Percentiles rank a stretch among this genome's conserved stretches.
These are phyloP conservation scores for Platichthys flesus DNA, from an alignment of 2,113 vertebrate genomes.

Conservation along the genomic window DNA sequence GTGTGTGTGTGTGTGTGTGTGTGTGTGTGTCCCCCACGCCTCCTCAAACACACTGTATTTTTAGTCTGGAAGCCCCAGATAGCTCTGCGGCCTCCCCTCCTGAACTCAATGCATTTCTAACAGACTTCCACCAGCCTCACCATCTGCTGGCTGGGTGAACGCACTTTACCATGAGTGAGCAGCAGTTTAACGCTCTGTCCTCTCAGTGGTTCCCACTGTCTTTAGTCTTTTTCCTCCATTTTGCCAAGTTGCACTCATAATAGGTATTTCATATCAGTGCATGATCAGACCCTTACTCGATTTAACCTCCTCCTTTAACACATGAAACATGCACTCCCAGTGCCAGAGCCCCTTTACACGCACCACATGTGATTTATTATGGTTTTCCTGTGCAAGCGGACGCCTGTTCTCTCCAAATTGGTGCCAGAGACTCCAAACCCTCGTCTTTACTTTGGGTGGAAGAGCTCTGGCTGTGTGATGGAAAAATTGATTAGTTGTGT, in stretches of 20 bases:
- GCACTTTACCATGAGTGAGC: slow-evolving; percentile 11
- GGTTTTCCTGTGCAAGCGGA: slow-evolving; percentile 26
- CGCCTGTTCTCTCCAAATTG: slow-evolving; percentile 15
- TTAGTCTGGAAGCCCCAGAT: slow-evolving; percentile 66
- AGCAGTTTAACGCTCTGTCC: slow-evolving; percentile 13
- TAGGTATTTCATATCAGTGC: slow-evolving; percentile 7
- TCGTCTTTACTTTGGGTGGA: slow-evolving; percentile 30
- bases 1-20: too few species aligned
- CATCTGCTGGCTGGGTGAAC: slow-evolving; percentile 32
- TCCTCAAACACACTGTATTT: slow-evolving; percentile 48
- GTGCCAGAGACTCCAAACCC: slow-evolving; percentile 38
- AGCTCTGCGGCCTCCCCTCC: slow-evolving; percentile 41
- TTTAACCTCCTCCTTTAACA: neutral
- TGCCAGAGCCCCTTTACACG: neutral
- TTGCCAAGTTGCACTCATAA: slow-evolving; percentile 5
- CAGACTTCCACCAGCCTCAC: slow-evolving; percentile 47
- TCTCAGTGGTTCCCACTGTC: slow-evolving; percentile 6
- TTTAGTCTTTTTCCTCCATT: slow-evolving; percentile 5
- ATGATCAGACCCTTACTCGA: neutral
- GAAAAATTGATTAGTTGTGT: slow-evolving; percentile 68
- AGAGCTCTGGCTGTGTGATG: slow-evolving; percentile 34
- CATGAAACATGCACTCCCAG: neutral
- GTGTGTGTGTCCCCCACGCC: too few species aligned
- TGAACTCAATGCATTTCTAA: slow-evolving; percentile 67
- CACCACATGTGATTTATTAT: slow-evolving; percentile 35